Base-by-base conservation (phyloP, 2,888 invertebrate genomes). In the Brachypterus glaber region DNA sequence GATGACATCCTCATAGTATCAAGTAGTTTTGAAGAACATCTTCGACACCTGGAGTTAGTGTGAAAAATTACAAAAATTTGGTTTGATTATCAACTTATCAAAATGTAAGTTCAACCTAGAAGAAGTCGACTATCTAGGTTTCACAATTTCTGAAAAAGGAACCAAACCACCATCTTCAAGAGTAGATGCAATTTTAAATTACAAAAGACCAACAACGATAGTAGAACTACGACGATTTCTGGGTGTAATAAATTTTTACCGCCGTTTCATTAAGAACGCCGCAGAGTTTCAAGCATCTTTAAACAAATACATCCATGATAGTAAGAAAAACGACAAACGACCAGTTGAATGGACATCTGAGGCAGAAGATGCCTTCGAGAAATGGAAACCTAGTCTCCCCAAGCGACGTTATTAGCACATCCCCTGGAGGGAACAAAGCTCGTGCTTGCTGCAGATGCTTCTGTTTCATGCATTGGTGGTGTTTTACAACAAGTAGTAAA, bases 1-100 rank as follows among this genome's bases (percentile, higher is more conserved):
- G 61, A 64, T 21, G 61, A 62, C 39, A 51, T 62, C 25, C 37
- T 62, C 61, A 0, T 69, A 8, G 43, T 51, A 8, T 47, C 48
- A 15, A 4, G 15, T 7, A 33, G 40, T 4, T 39, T 39, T 12
- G 34, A 49, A 5, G 45, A 54, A 21, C 58, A 59, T 35, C 7
- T 14, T 3, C 5, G 45, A 9, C 58, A 61, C 37, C 44, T 59
- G 0, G 39, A 47, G 1, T 34, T 31, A 5, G 36, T 52, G 2
- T 50, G 55, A 16, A 31, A 48, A 33, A 11, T 42, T 58, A 5
- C 17, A 42, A 9, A 40, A 54, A n/a, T 52, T 52, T 33, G 53
- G 52, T 1, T 32, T 62, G 0, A 35, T 46, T 0, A 46, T 62
- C 0, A 63, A 63, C 41, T 26, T 47, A 0, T 24, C 40, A 0